Evolutionary conservation across 2,888 invertebrate genomes (phyloP), one percentile per base, ranked within the genome.

Genomic region (Carcina quercana): DNA sequence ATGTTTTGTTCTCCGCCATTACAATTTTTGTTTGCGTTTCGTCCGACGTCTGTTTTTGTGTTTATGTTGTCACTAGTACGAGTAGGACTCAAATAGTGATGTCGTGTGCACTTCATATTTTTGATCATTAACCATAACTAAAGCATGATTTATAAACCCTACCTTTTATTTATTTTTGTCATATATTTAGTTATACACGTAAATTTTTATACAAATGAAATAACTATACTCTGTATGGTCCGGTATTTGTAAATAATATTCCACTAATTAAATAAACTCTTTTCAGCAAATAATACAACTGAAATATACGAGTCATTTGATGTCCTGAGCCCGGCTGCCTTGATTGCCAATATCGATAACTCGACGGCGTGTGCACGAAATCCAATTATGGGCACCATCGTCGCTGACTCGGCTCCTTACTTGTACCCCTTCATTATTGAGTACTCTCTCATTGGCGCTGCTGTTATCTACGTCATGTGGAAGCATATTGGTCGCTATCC

Each of bases 391-490:
- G 96, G 96, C 25, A 93, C 91, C 28, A 95, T 96, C 52, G 95
- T 96, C 5, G 90, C 93, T 55, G 96, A 96, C 63, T 93, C 97
- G 0, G 95, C 97, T 6, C 97, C 97, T 1, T 97, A 96, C 71
- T 86, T 97, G 30, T 98, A 95, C 78, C 97, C 97, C 1, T 97
- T 97, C 75, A 96, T 96, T 59, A 95, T 97, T 57, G 95, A 97
- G 68, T 97, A 97, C 79, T 96, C 96, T 41, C 84, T 97, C 44
- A 96, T 98, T 59, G 96, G 96, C 12, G 96, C 97, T 29, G 95
- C 96, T 30, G 96, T 97, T 22, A 91, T 97, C 56, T 97, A 95
- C 69, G 94, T 96, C 31, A 97, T 97, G 95, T 97, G 97, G 97
- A 92, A 94, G 65, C 95, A 95, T 64, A 95, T 96, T 69, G 95